These are phyloP conservation scores for Synanthedon myopaeformis DNA, from an alignment of 2,888 invertebrate genomes.

Conservation along the genomic window DNA sequence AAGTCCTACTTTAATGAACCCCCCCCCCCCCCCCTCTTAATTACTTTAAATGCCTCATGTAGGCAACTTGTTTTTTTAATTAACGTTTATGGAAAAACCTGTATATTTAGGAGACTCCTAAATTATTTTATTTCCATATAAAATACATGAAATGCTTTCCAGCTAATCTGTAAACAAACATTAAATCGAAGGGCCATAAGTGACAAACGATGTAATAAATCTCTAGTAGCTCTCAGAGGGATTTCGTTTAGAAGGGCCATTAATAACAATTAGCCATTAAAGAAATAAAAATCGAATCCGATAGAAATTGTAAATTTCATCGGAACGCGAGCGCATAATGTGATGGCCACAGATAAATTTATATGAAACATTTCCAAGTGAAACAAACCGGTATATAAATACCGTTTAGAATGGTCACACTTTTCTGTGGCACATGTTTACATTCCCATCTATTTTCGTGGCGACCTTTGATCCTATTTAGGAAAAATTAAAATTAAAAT, in stretches of 20 bases:
- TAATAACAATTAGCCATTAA: background rate
- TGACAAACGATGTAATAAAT: background rate
- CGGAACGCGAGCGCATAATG: background rate
- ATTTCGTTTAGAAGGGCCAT: background rate
- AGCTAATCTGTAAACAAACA: too few species aligned
- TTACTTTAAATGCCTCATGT: too few species aligned
- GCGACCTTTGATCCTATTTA: slow-evolving; percentile 4
- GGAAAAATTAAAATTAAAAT: slow-evolving; percentile 1
- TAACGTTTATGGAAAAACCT: too few species aligned
- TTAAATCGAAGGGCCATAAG: too few species aligned
- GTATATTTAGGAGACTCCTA: too few species aligned
- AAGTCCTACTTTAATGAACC: too few species aligned
- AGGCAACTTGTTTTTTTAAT: too few species aligned
- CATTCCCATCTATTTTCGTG: background rate
- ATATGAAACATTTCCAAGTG: background rate
- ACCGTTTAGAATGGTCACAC: background rate
- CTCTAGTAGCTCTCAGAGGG: background rate
- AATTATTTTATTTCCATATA: too few species aligned
- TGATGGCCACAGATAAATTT: background rate
- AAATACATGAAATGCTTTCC: too few species aligned
- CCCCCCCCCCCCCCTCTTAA: too few species aligned
- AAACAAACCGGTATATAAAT: background rate
- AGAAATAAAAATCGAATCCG: background rate
- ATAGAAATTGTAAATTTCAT: background rate
- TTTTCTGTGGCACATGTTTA: background rate